Percentiles rank a stretch among this genome's conserved stretches.
Conservation (phyloP, 2,888 invertebrate species). For the Lasius fuliginosus region DNA sequence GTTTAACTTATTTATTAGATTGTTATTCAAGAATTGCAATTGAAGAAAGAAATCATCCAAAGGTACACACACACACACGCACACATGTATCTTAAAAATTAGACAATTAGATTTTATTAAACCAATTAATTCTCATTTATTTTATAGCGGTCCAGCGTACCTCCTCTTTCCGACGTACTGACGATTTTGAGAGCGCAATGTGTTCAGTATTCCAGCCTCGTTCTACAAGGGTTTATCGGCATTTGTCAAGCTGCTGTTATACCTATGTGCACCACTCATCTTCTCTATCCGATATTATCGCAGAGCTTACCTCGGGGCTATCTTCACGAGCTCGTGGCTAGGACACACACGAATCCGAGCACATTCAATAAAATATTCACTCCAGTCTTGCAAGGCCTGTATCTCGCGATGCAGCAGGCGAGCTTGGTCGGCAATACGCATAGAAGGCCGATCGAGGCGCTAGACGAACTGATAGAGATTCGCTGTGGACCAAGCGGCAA, state of each 20-base stretch:
- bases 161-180: constrained; percentile 91
- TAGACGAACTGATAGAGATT: constrained; percentile 94
- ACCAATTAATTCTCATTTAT: neutral
- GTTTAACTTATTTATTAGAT: constrained; percentile 88
- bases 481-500: constrained; percentile 90
- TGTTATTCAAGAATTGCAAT: constrained; percentile 91
- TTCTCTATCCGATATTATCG: constrained; percentile 90
- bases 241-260: constrained; percentile 77
- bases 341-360: constrained; percentile 89
- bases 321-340: constrained; percentile 90
- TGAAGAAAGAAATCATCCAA: constrained; percentile 92
- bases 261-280: constrained; percentile 87
- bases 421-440: constrained; percentile 91
- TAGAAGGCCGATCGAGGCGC: constrained; percentile 90
- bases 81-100: constrained; percentile 37
- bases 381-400: constrained; percentile 91
- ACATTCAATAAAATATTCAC: constrained; percentile 89
- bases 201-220: constrained; percentile 88
- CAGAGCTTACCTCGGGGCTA: constrained; percentile 92
- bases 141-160: constrained; percentile 90
- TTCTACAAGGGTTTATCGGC: constrained; percentile 87
- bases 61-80: constrained; percentile 84
- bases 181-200: constrained; percentile 88
- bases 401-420: constrained; percentile 90
- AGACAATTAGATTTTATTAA: neutral